Evolutionary conservation across 2,797 vertebrate species (phyloP).

Genomic region (Hyperoplus lanceolatus): DNA sequence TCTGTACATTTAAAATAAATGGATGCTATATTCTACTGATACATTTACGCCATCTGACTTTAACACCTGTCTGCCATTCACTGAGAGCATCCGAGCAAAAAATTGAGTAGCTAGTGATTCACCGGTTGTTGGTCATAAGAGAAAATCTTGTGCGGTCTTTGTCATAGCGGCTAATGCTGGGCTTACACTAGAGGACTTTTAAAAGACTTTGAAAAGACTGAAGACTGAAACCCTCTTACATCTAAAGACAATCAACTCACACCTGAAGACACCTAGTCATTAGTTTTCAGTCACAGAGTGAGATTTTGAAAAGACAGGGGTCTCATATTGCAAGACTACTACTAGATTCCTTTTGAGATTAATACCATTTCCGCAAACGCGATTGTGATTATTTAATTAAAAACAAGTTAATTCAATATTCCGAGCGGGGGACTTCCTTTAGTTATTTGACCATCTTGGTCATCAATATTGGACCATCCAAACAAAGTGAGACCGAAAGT

Average conservation of each 20-base stretch:
- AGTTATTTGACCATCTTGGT: neutral
- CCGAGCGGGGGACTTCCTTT: no score
- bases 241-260: no score
- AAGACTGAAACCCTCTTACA: no score
- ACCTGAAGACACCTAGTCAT: no score
- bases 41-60: constrained; percentile 30
- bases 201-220: constrained; percentile 2
- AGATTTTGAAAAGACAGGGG: no score
- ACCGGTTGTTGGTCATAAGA: constrained; percentile 36
- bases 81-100: constrained; percentile 36
- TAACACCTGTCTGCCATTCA: constrained; percentile 43
- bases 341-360: no score
- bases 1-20: constrained; percentile 34
- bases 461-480: neutral
- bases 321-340: no score
- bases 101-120: constrained; percentile 39
- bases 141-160: constrained; percentile 15
- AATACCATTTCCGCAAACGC: no score
- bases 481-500: neutral
- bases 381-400: no score
- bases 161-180: constrained; percentile 16
- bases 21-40: constrained; percentile 28
- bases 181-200: no score
- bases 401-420: no score
- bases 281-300: no score